phyloP scores from a whole-genome alignment of 2,888 invertebrate genomes.

The Leucophenga maculata region DNA sequence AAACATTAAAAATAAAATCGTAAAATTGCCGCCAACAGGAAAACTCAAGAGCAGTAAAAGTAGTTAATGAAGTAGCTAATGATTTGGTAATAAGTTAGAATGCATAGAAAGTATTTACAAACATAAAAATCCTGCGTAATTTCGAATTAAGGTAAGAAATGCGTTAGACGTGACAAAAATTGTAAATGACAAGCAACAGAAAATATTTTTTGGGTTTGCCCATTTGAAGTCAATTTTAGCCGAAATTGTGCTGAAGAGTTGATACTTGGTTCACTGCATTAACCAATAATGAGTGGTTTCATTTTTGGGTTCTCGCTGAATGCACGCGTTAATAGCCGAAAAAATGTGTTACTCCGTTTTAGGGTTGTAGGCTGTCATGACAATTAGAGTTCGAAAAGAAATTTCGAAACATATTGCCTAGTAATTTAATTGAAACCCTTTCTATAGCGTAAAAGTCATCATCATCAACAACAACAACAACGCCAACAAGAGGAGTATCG shows the following conservation, averaged over 20 bases:
- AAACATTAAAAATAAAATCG: conserved; percentile 8
- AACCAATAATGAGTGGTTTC: conserved; percentile 34
- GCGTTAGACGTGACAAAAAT: conserved; percentile 24
- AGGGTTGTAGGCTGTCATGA: neutral
- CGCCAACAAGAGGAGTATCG: conserved; percentile 4
- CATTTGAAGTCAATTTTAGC: neutral
- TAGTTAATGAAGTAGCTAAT: conserved; percentile 26
- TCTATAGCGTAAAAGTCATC: conserved; percentile 19
- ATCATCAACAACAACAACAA: neutral
- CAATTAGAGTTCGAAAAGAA: neutral
- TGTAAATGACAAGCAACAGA: neutral
- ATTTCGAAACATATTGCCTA: conserved; percentile 35
- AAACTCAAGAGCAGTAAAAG: conserved; percentile 19
- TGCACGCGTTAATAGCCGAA: conserved; percentile 38
- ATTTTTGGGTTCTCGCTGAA: conserved; percentile 38
- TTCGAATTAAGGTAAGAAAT: neutral
- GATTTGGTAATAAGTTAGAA: conserved; percentile 4
- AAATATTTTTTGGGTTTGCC: no score
- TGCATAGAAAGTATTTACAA: no score
- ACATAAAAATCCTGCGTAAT: no score
- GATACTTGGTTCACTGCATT: neutral
- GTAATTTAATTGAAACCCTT: conserved; percentile 30
- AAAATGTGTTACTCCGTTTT: neutral
- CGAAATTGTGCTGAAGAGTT: no score
- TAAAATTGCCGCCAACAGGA: conserved; percentile 14